Evolutionary conservation across 35 echinoderm and acorn worm genomes (phyloP).

Genomic region (Holothuria glaberrima): DNA sequence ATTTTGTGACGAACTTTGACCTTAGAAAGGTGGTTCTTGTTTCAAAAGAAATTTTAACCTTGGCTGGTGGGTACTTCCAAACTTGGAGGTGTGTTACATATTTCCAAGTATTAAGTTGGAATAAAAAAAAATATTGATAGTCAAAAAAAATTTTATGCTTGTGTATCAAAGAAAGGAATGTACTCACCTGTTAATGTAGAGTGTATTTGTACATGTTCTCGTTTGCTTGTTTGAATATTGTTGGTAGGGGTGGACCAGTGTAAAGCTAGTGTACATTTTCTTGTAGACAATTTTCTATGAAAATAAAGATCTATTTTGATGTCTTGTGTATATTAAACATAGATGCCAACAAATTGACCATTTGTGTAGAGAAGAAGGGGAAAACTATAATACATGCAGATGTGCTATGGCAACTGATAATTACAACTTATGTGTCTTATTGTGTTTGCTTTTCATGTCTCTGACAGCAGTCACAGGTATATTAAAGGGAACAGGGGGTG

Average conservation of each 20-base stretch:
- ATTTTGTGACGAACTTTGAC: too few species aligned
- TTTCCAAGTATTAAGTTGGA: neutral
- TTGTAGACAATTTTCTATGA: conserved; percentile 70
- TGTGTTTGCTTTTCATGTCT: too few species aligned
- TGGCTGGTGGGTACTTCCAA: neutral
- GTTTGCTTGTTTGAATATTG: conserved; percentile 28
- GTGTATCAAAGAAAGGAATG: conserved; percentile 28
- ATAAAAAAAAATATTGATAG: too few species aligned
- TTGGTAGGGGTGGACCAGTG: conserved; percentile 48
- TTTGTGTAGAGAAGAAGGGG: conserved; percentile 60
- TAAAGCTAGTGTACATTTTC: conserved; percentile 67
- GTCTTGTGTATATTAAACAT: conserved; percentile 72
- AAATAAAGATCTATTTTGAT: conserved; percentile 70
- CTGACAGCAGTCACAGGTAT: too few species aligned
- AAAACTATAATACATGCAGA: conserved; percentile 64
- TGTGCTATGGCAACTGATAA: conserved; percentile 64
- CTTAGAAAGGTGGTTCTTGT: too few species aligned
- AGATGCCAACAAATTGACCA: conserved; percentile 65
- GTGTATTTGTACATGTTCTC: conserved; percentile 1
- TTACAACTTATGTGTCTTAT: conserved; percentile 7
- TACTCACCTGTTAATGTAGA: conserved; percentile 40
- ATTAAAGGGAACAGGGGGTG: too few species aligned
- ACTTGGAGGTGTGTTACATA: neutral
- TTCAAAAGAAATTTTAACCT: too few species aligned
- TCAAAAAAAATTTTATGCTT: conserved; percentile 37